A percentile compares a stretch with the other conserved stretches of the same genome.
Evolutionary conservation across 1,140 invertebrate genomes (phyloP).

Genomic region (Lerema accius): DNA sequence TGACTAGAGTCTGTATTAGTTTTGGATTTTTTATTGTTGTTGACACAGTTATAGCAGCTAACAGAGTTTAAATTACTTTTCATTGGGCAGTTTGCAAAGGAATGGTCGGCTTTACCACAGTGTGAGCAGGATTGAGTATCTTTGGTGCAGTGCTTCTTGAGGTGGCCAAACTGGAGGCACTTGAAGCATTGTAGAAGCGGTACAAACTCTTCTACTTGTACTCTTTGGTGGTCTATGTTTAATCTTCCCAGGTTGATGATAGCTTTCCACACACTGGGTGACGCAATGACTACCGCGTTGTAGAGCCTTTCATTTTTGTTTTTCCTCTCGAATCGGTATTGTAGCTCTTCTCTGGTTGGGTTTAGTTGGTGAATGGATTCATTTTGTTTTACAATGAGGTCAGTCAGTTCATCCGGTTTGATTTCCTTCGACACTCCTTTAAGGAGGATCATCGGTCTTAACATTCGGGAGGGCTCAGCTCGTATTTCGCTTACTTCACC

Average conservation of each 20-base stretch:
- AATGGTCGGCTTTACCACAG: not conserved
- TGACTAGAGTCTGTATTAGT: constrained; percentile 10
- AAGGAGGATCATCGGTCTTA: constrained; percentile 4
- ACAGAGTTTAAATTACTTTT: not conserved
- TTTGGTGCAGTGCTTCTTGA: not conserved
- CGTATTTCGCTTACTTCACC: not conserved
- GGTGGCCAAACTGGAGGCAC: constrained; percentile 31
- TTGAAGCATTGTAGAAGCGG: constrained; percentile 32
- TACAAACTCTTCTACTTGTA: no score
- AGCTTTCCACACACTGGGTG: constrained; percentile 2
- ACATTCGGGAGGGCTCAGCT: not conserved
- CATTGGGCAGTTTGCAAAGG: not conserved
- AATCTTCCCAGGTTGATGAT: no score
- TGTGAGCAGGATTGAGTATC: not conserved
- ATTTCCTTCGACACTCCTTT: not conserved
- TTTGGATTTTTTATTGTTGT: no score
- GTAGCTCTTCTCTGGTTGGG: not conserved
- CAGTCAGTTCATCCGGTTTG: not conserved
- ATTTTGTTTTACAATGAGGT: constrained; percentile 9
- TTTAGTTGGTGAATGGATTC: not conserved
- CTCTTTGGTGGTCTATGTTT: no score
- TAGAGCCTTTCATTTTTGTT: no score
- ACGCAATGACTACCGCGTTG: constrained; percentile 17
- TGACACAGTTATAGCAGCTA: constrained; percentile 18
- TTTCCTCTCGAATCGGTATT: constrained; percentile 11